These are phyloP conservation scores for Alca torda DNA, from an alignment of 2,797 vertebrate species.

Conservation along the genomic window DNA sequence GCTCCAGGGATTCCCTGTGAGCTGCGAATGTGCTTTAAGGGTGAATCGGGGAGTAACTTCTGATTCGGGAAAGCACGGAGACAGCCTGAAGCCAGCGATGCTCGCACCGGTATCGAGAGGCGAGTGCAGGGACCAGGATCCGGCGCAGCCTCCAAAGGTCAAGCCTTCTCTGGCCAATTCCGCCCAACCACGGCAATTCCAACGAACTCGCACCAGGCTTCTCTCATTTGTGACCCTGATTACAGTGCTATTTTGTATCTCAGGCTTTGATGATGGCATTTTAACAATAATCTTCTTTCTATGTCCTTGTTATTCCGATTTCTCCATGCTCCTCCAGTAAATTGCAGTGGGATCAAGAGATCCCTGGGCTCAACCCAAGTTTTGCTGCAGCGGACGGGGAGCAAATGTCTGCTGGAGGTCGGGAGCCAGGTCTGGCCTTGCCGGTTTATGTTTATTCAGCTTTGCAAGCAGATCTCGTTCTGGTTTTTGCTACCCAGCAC, in stretches of 20 bases:
- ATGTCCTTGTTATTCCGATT: neutral
- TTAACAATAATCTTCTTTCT: neutral
- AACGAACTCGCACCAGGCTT: neutral
- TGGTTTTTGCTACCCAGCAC: slow-evolving; percentile 22
- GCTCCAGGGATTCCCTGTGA: neutral
- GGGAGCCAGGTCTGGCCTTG: neutral
- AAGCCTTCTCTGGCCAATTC: neutral
- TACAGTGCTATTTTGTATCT: neutral
- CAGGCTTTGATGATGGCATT: neutral
- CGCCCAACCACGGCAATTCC: neutral
- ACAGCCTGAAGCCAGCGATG: neutral
- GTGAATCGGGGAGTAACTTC: neutral
- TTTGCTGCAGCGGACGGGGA: neutral
- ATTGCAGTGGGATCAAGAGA: neutral
- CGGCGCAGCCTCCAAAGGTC: neutral
- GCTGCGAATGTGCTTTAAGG: neutral
- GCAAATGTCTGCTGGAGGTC: neutral
- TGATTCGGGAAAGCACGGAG: neutral
- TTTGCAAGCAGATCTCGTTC: neutral
- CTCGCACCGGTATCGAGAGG: rapidly evolving
- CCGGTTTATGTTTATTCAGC: neutral
- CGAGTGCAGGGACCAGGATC: neutral
- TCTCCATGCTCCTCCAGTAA: neutral
- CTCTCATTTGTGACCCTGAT: neutral
- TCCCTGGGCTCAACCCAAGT: neutral